A percentile compares a stretch with the other conserved stretches of the same genome.
phyloP scores from a whole-genome alignment of 2,113 vertebrate species.

The Setophaga coronata region DNA sequence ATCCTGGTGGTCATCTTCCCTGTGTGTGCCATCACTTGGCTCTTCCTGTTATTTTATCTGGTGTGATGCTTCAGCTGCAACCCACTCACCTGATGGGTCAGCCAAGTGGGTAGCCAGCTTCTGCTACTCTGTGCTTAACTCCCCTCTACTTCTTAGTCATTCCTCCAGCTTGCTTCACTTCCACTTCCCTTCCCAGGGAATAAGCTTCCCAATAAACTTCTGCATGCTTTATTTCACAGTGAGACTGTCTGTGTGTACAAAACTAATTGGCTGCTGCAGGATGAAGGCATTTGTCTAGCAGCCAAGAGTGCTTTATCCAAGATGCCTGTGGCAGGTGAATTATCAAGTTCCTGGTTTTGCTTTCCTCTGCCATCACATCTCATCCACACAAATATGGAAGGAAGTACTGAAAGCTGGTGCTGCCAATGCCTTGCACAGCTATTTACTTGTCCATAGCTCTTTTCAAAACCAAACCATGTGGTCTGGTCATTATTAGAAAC shows the following conservation, averaged over 20 bases:
- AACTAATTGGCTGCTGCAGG: neutral
- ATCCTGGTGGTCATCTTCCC: neutral
- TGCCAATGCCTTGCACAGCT: neutral
- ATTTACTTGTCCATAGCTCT: neutral
- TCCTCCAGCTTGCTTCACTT: neutral
- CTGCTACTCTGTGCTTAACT: neutral
- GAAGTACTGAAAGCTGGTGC: neutral
- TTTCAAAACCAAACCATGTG: conserved; percentile 11
- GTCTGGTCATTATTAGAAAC: neutral
- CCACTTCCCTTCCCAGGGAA: neutral
- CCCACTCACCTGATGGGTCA: neutral
- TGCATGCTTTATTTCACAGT: neutral
- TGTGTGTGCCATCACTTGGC: neutral
- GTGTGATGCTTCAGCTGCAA: neutral
- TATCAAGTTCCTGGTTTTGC: neutral
- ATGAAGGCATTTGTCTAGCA: neutral
- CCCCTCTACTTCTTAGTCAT: neutral
- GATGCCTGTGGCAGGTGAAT: neutral
- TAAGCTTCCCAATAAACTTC: neutral
- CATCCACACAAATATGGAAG: neutral
- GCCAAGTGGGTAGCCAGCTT: neutral
- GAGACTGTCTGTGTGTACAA: neutral
- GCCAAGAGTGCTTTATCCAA: neutral
- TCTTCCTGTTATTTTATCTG: conserved; percentile 9
- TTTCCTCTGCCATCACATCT: neutral